Evolutionary conservation across 2,113 vertebrate genomes (phyloP).

Genomic region (Hypocryptadius cinnamomeus): DNA sequence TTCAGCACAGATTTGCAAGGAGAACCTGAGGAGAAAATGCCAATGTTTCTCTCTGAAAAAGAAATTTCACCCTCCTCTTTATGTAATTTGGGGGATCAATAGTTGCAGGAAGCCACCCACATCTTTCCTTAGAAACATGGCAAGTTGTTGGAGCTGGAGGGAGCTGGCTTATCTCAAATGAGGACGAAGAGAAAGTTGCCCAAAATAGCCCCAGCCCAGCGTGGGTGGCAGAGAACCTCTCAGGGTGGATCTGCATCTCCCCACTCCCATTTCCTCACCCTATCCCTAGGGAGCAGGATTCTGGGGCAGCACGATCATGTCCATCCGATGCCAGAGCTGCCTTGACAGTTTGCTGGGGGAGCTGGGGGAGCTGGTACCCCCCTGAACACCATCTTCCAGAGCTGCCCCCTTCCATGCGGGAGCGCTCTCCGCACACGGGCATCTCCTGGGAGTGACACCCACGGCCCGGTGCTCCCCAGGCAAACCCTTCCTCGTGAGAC

Average conservation of each 20-base stretch:
- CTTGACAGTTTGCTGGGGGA: background rate
- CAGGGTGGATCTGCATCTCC: accelerated
- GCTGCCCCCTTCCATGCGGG: accelerated
- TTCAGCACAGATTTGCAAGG: background rate
- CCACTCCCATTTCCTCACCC: background rate
- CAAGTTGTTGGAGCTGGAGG: background rate
- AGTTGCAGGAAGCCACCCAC: slow-evolving; percentile 27
- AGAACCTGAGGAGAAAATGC: background rate
- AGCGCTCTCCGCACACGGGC: background rate
- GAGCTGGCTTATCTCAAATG: background rate
- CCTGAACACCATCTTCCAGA: background rate
- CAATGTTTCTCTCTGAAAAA: background rate
- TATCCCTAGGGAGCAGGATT: background rate
- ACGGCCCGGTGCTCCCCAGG: background rate
- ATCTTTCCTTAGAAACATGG: background rate
- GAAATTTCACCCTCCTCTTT: background rate
- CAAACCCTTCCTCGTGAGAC: background rate
- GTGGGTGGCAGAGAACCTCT: background rate
- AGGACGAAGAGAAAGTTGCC: background rate
- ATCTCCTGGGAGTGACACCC: background rate
- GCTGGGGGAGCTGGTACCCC: background rate
- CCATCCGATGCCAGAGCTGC: background rate
- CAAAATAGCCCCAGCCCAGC: background rate
- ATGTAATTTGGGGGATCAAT: background rate
- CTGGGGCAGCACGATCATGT: accelerated